These are phyloP conservation scores for Babylonia areolata DNA, from an alignment of 1,140 invertebrate genomes.

Conservation along the genomic window DNA sequence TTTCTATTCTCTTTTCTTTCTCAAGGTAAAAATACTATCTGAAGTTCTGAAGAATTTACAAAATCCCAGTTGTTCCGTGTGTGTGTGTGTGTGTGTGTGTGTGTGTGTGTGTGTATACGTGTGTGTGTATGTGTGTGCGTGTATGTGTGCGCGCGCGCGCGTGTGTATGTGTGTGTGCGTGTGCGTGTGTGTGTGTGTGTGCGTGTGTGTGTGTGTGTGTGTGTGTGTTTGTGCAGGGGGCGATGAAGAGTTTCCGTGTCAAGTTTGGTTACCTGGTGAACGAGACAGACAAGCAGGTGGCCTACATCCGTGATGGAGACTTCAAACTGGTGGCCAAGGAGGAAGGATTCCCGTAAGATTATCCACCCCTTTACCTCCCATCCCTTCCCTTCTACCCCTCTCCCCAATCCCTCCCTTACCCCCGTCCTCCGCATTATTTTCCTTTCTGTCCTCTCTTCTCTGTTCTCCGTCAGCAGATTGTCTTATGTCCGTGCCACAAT, in stretches of 20 bases:
- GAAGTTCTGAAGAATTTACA: too few relatives aligned
- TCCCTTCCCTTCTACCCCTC: not conserved
- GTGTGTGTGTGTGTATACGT: too few relatives aligned
- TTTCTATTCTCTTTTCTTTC: too few relatives aligned
- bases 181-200: not conserved
- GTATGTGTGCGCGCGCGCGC: not conserved
- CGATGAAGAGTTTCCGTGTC: not conserved
- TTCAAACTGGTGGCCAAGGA: not conserved
- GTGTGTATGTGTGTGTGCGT: constrained; percentile 15
- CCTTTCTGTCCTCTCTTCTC: not conserved
- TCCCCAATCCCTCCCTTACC: too few relatives aligned
- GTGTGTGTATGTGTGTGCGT: not conserved
- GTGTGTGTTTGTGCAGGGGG: not conserved
- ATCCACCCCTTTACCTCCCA: not conserved
- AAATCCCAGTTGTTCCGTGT: too few relatives aligned
- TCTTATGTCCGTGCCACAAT: too few relatives aligned
- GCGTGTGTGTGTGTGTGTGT: constrained; percentile 16
- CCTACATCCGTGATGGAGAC: not conserved
- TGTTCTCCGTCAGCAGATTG: not conserved
- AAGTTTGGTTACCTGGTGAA: not conserved
- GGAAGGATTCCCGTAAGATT: not conserved
- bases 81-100: too few relatives aligned
- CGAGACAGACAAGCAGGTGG: not conserved
- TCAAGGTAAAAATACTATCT: too few relatives aligned
- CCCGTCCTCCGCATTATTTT: not conserved